Evolutionary conservation across 2,888 invertebrate species (phyloP).

Genomic region (Hirtodrosophila cameraria): DNA sequence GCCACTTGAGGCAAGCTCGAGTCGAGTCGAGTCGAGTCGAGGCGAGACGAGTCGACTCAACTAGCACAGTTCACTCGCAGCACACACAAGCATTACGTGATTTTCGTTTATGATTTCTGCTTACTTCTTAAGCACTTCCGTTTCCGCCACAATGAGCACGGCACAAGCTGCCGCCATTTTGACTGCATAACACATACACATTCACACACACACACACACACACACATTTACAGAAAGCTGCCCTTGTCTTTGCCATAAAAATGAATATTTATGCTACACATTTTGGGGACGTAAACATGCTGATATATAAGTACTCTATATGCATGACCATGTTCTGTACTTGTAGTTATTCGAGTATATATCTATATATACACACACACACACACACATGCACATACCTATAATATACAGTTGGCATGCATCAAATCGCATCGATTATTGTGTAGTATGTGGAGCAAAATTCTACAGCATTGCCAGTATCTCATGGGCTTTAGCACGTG

Average conservation of each 20-base stretch:
- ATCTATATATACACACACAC: slow-evolving; percentile 4
- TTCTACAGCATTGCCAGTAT: slow-evolving; percentile 32
- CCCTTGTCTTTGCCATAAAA: slow-evolving; percentile 73
- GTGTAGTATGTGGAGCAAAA: slow-evolving; percentile 47
- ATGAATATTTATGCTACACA: slow-evolving; percentile 76
- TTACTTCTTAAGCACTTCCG: slow-evolving; percentile 75
- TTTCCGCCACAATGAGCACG: slow-evolving; percentile 64
- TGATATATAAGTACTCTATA: slow-evolving; percentile 64
- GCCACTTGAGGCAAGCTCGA: slow-evolving; percentile 52
- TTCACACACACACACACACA: not conserved
- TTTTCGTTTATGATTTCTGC: slow-evolving; percentile 80
- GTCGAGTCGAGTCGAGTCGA: no score
- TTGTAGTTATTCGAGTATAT: slow-evolving; percentile 12
- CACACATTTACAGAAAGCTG: slow-evolving; percentile 7
- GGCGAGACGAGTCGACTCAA: no score
- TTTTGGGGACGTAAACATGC: slow-evolving; percentile 67
- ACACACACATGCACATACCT: slow-evolving; percentile 5
- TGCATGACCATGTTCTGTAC: slow-evolving; percentile 47
- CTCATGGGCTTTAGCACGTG: slow-evolving; percentile 53
- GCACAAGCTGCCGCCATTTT: slow-evolving; percentile 55
- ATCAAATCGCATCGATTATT: slow-evolving; percentile 80
- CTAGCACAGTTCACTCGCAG: slow-evolving; percentile 1
- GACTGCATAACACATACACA: slow-evolving; percentile 42
- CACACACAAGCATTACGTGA: slow-evolving; percentile 71
- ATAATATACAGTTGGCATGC: slow-evolving; percentile 54